phyloP scores from a whole-genome alignment of 2,888 invertebrate genomes.

The Brachyptera risi region DNA sequence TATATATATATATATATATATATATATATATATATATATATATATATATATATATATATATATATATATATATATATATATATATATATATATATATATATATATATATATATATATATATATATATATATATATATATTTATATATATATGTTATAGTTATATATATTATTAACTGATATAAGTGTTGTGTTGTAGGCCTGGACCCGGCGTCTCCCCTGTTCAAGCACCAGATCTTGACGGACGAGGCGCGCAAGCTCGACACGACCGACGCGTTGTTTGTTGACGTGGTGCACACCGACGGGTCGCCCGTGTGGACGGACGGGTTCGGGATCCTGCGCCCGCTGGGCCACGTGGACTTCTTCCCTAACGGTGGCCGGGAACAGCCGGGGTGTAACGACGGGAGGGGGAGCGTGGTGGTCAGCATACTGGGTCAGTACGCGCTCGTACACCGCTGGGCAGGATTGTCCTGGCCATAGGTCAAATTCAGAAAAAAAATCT shows the following conservation, averaged over 20 bases:
- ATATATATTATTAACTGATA: too few species aligned
- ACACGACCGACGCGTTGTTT: slow-evolving; percentile 57
- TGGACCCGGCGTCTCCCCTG: slow-evolving; percentile 56
- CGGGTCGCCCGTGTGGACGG: slow-evolving; percentile 54
- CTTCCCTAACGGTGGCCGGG: slow-evolving; percentile 57
- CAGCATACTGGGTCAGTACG: slow-evolving; percentile 50
- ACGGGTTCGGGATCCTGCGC: slow-evolving; percentile 56
- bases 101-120: too few species aligned
- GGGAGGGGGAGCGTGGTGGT: slow-evolving; percentile 54
- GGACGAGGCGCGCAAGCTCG: slow-evolving; percentile 54
- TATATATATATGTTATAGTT: too few species aligned
- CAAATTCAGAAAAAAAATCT: background rate
- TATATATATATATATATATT: too few species aligned
- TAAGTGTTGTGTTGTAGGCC: too few species aligned
- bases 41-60: too few species aligned
- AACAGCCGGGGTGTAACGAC: slow-evolving; percentile 57
- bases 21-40: too few species aligned
- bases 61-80: too few species aligned
- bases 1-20: too few species aligned
- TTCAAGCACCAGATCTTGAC: slow-evolving; percentile 54
- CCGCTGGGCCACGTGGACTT: slow-evolving; percentile 58
- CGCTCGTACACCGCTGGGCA: background rate
- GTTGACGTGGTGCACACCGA: slow-evolving; percentile 69
- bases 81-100: too few species aligned
- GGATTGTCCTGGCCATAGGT: too few species aligned